Conservation (phyloP, 2,888 invertebrate genomes). For the Lepidocyrtoides sp. region DNA sequence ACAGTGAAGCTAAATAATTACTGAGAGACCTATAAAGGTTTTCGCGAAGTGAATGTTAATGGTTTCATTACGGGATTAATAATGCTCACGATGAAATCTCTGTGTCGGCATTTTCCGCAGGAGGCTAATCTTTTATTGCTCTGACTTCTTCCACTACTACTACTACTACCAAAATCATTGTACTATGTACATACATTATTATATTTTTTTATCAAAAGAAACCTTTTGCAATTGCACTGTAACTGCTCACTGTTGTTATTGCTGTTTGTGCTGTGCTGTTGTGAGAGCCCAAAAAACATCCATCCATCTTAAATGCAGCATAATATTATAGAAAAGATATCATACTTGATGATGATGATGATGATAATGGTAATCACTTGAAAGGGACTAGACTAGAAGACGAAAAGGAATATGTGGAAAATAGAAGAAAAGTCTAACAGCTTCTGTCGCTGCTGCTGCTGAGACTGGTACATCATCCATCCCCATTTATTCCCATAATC, state of each 20-base stretch:
- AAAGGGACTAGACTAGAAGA: too few relatives aligned
- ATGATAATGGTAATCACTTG: neutral
- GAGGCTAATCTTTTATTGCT: conserved; percentile 75
- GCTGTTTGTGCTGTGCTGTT: too few relatives aligned
- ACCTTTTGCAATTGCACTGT: neutral
- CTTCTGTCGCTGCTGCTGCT: neutral
- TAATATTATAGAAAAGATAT: neutral
- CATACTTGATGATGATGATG: neutral
- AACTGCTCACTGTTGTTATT: neutral
- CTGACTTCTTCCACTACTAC: neutral
- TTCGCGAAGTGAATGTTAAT: conserved; percentile 77
- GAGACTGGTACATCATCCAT: conserved; percentile 13
- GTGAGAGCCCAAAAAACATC: neutral
- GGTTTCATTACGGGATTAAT: conserved; percentile 76
- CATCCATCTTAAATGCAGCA: conserved; percentile 12
- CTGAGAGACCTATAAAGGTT: conserved; percentile 73
- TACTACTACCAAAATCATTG: neutral
- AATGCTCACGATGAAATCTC: conserved; percentile 77
- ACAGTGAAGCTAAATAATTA: conserved; percentile 67
- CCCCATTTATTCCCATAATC: conserved; percentile 58
- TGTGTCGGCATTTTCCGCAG: conserved; percentile 75
- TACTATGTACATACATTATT: too few relatives aligned
- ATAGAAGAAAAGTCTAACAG: neutral
- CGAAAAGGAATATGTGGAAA: too few relatives aligned
- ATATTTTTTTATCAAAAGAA: neutral